Evolutionary conservation across 2,797 vertebrate genomes (phyloP).

Genomic region (Labroides dimidiatus): DNA sequence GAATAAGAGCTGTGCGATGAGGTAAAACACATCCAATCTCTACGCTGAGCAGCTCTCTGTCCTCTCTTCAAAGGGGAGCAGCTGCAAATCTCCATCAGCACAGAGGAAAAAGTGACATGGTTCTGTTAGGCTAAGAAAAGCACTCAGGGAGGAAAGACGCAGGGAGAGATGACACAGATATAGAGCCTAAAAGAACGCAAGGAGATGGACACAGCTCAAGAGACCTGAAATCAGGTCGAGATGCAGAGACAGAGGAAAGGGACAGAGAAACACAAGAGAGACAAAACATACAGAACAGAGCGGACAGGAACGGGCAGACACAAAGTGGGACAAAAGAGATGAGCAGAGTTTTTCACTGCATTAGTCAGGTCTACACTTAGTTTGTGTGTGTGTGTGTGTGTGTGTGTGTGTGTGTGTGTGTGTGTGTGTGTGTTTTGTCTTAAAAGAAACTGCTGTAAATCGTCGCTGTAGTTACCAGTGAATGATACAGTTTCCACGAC

Average conservation of each 20-base stretch:
- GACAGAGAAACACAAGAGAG: constrained; percentile 2
- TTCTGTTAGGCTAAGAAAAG: constrained; percentile 70
- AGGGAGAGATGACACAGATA: constrained; percentile 60
- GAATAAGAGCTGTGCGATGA: not conserved
- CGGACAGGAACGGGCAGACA: not conserved
- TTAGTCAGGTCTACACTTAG: constrained; percentile 25
- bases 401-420: constrained; percentile 11
- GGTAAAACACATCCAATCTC: not conserved
- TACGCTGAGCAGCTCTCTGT: constrained; percentile 7
- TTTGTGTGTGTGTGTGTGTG: not conserved
- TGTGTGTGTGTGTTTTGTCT: constrained; percentile 23
- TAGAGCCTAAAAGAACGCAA: constrained; percentile 51
- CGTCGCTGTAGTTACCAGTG: constrained; percentile 68
- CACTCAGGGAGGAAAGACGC: constrained; percentile 15
- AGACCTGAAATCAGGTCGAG: constrained; percentile 54
- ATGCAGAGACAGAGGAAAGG: constrained; percentile 15
- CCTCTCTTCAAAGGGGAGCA: constrained; percentile 21
- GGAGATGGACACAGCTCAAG: constrained; percentile 51
- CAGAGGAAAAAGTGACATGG: constrained; percentile 65
- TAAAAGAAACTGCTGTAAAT: constrained; percentile 56
- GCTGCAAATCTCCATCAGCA: constrained; percentile 29
- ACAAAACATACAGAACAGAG: constrained; percentile 3
- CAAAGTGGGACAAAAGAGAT: not conserved
- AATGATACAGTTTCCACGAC: constrained; percentile 82
- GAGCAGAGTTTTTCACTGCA: constrained; percentile 24